Base-by-base conservation (phyloP, 2,888 invertebrate genomes). In the Hermaeophaga mercurialis region DNA sequence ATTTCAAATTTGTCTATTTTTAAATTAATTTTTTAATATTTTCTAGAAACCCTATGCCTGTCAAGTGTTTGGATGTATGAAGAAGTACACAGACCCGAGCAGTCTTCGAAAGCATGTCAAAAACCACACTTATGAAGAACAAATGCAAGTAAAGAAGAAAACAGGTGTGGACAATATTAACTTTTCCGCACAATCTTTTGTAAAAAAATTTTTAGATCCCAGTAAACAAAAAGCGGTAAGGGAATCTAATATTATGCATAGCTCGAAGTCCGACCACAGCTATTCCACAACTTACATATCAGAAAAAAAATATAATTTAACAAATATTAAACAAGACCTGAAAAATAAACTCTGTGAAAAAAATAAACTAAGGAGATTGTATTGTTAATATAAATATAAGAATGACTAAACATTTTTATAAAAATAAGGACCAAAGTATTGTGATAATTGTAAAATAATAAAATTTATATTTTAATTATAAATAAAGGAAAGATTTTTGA, bases 51-150 rank as follows among this genome's bases (percentile, higher is more conserved):
- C 96, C 0, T 96, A 95, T 77, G 92, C 91, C 1, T 96, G 96
- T 68, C 92, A 93, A 68, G 87, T 92, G 12, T 79, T 82, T 0
- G 94, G 94, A 1, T 96, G 96, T 73, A 86, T 85, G 4, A 96
- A 96, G 76, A 86, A 94, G 28, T 96, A 96, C 80, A 96, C 96
- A 0, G 96, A 96, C 75, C 96, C 96, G 0, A 94, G 94, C 48
- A 94, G 94, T 45, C 82, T 96, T 1, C 82, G 96, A 26, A 96
- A 96, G 73, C 96, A 96, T 78, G 91, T 94, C 15, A 94, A 95
- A 73, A 93, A 91, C 65, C 92, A 93, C 66, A 73, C 73, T 0
- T 64, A 66, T 61, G 76, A 76, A 43, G 78, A 79, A 61, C 79
- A 79, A 62, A 57, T 75, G 61, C 73, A 74, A 59, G 64, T 78